Base-by-base conservation (phyloP, 2,888 invertebrate species). In the Leptopilina syphax region DNA sequence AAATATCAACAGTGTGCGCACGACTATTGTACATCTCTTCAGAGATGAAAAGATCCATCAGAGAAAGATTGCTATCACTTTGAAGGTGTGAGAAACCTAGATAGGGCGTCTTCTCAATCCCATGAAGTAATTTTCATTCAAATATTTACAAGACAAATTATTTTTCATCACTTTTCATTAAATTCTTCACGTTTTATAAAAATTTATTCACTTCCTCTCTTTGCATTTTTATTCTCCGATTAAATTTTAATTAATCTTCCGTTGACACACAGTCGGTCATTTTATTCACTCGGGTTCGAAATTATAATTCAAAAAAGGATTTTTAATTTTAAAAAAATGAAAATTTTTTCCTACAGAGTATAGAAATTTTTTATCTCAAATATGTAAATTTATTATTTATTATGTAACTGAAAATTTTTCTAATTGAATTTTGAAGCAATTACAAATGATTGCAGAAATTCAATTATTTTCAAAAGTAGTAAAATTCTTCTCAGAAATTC, bases 81-180 rank as follows among this genome's bases (percentile, higher is more conserved):
- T 34, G 27, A 70, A 70, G 54, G 70, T 70, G 70, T 70, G 70
- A 70, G 70, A 70, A 70, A 70, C 54, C n/a, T 12, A 27, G 54
- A 70, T 70, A 70, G 70, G 70, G 70, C 54, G 70, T 70, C 27
- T 70, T 70, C 70, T 70, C 70, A 70, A 70, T 70, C 70, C 54
- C 24, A 70, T 70, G 54, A 70, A 70, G 70, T 70, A 13, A 70
- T 70, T 70, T 70, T 70, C 34, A 3, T 70, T 34, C 13, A 70
- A 70, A 34, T 57, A 34, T 1, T 4, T 3, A 34, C 70, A 70
- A 70, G 27, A 57, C 67, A 67, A 67, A 67, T 67, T 10, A 67
- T 70, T 70, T 34, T 70, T 70, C 34, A 70, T n/a, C 27, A 54
- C 34, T 70, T 70, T 63, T 24, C 24, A 63, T 63, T 63, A 63